These are phyloP conservation scores for Aelia acuminata DNA, from an alignment of 2,888 invertebrate species.

Conservation along the genomic window DNA sequence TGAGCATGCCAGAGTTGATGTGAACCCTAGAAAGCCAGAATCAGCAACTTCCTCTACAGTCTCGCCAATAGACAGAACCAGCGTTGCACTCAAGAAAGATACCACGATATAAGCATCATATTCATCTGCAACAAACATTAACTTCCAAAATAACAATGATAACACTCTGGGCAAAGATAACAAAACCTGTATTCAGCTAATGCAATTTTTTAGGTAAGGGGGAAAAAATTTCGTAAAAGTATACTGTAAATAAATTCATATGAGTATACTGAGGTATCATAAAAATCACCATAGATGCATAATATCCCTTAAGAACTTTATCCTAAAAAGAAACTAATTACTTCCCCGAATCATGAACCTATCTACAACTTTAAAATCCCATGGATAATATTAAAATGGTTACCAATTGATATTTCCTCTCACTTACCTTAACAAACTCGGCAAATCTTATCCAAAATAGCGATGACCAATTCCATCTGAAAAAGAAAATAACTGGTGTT, in stretches of 20 bases:
- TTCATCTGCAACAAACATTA: constrained; percentile 85
- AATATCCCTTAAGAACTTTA: no score
- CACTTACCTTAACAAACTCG: constrained; percentile 57
- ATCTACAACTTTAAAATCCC: constrained; percentile 6
- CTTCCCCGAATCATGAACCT: neutral
- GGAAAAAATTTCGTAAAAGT: neutral
- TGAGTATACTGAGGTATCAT: no score
- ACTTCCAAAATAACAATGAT: neutral
- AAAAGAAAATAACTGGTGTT: constrained; percentile 93
- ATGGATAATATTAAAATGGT: neutral
- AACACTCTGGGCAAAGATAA: neutral
- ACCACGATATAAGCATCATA: constrained; percentile 99
- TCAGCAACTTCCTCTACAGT: constrained; percentile 99
- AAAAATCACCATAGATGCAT: no score
- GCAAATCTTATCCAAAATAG: constrained; percentile 26
- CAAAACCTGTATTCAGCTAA: neutral
- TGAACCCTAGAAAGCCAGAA: constrained; percentile 98
- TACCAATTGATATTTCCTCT: constrained; percentile 47
- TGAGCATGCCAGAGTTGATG: constrained; percentile 98
- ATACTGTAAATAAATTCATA: no score
- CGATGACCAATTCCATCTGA: constrained; percentile 72
- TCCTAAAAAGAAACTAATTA: no score
- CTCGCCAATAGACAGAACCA: constrained; percentile 98
- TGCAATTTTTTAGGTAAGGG: neutral
- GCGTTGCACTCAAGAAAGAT: constrained; percentile 98